These are phyloP conservation scores for Lycophotia porphyrea DNA, from an alignment of 2,888 invertebrate genomes.

Conservation along the genomic window DNA sequence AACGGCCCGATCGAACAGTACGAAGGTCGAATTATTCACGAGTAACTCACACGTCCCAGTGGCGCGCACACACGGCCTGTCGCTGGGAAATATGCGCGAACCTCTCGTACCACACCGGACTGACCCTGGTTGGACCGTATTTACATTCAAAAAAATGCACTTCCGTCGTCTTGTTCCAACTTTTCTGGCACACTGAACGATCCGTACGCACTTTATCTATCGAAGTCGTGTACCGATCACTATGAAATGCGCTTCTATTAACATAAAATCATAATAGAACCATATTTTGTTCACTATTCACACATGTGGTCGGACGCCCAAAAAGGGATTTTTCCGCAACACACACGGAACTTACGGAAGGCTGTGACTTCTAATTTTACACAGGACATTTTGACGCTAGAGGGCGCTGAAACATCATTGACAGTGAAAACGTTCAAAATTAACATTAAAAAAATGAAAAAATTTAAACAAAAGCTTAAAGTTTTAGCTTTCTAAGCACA, in stretches of 20 bases:
- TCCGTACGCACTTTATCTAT: constrained; percentile 81
- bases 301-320: constrained; percentile 93
- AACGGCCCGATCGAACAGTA: constrained; percentile 79
- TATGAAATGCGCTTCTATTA: constrained; percentile 78
- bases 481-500: not conserved
- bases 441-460: constrained; percentile 25
- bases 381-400: constrained; percentile 83
- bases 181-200: constrained; percentile 82
- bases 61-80: constrained; percentile 74
- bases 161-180: constrained; percentile 85
- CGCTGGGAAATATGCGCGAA: constrained; percentile 82
- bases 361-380: constrained; percentile 90
- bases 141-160: constrained; percentile 90
- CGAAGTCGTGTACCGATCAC: constrained; percentile 79
- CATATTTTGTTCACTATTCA: constrained; percentile 90
- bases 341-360: constrained; percentile 90
- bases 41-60: constrained; percentile 75
- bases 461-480: not conserved
- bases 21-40: constrained; percentile 81
- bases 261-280: constrained; percentile 86
- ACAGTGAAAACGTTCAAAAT: constrained; percentile 77
- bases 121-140: constrained; percentile 88
- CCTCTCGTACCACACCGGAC: constrained; percentile 86
- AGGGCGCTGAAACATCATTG: constrained; percentile 80
- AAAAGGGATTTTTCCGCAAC: constrained; percentile 92